phyloP scores from a whole-genome alignment of 2,888 invertebrate species.

The Calameuta filiformis region DNA sequence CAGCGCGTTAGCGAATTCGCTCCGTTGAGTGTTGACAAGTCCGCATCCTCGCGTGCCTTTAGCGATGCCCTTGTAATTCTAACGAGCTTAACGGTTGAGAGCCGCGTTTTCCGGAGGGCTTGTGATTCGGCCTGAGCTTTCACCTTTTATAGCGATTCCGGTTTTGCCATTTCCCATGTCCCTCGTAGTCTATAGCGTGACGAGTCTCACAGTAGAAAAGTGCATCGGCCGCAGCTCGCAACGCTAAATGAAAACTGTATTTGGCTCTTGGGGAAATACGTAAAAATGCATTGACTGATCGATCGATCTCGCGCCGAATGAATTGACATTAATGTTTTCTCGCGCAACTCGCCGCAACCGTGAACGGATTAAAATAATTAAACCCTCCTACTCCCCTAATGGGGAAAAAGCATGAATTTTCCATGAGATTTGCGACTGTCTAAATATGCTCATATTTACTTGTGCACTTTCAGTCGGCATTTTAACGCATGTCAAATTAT shows the following conservation, averaged over 20 bases:
- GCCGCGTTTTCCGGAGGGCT: not conserved
- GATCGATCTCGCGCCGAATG: not conserved
- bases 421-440: slow-evolving; percentile 22
- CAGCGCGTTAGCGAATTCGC: slow-evolving; percentile 62
- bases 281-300: not conserved
- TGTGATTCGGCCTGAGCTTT: not conserved
- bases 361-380: slow-evolving; percentile 30
- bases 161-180: not conserved
- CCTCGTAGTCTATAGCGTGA: not conserved
- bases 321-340: not conserved
- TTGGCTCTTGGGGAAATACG: too few relatives aligned
- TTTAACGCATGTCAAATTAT: not conserved
- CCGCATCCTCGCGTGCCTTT: slow-evolving; percentile 57
- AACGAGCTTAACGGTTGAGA: slow-evolving; percentile 52
- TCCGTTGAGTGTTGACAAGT: slow-evolving; percentile 62
- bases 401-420: slow-evolving; percentile 31
- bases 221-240: too few relatives aligned
- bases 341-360: not conserved
- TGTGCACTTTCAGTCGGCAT: not conserved
- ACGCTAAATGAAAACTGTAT: too few relatives aligned
- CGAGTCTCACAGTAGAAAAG: not conserved
- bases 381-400: slow-evolving; percentile 21
- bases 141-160: not conserved
- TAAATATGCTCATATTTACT: not conserved
- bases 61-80: slow-evolving; percentile 58